Evolutionary conservation across 1,140 invertebrate species (phyloP).

Genomic region (Cryptotermes secundus): DNA sequence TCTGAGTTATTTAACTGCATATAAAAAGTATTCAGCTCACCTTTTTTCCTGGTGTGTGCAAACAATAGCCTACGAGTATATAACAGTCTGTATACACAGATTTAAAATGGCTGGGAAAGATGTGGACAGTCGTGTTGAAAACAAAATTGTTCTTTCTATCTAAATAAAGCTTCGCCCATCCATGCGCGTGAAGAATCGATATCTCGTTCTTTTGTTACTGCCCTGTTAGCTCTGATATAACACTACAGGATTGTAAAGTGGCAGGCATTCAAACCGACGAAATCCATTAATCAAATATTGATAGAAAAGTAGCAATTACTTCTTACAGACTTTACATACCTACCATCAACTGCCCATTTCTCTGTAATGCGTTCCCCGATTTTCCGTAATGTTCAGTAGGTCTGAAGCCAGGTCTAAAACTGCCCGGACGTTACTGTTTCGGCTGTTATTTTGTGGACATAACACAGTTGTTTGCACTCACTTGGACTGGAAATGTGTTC

Average conservation of each 20-base stretch:
- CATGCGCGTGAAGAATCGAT: background rate
- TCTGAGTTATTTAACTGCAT: slow-evolving; percentile 18
- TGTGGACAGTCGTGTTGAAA: slow-evolving; percentile 11
- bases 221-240: background rate
- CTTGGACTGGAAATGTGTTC: too few species aligned
- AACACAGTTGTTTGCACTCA: too few species aligned
- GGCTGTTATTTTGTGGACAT: too few species aligned
- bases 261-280: background rate
- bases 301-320: background rate
- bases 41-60: background rate
- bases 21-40: slow-evolving; percentile 19
- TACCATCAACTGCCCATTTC: background rate
- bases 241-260: background rate
- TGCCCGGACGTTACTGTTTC: too few species aligned
- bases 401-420: too few species aligned
- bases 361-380: too few species aligned
- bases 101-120: slow-evolving; percentile 4
- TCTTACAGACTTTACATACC: background rate
- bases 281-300: slow-evolving; percentile 15
- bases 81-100: background rate
- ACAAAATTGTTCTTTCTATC: background rate
- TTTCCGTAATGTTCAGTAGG: too few species aligned
- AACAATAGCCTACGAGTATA: background rate
- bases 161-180: background rate
- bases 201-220: slow-evolving; percentile 13